Evolutionary conservation across 2,888 invertebrate species (phyloP).

Genomic region (Lycia hirtaria): DNA sequence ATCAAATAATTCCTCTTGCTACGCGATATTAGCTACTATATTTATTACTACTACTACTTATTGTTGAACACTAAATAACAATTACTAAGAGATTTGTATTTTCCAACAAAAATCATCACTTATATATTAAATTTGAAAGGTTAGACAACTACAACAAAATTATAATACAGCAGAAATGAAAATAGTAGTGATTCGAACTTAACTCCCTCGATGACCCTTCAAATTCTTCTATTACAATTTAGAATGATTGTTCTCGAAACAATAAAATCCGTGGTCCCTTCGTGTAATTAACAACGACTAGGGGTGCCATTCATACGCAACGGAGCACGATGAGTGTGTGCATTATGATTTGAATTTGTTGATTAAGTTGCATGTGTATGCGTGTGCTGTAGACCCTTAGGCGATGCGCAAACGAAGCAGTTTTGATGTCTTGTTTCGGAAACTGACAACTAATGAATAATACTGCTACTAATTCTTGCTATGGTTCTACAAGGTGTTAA

Average conservation of each 20-base stretch:
- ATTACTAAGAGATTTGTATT: too few relatives aligned
- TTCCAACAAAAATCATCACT: too few relatives aligned
- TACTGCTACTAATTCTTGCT: too few relatives aligned
- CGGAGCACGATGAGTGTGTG: conserved; percentile 55
- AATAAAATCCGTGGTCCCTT: conserved; percentile 49
- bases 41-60: too few relatives aligned
- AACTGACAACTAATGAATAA: too few relatives aligned
- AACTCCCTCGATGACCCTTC: conserved; percentile 28
- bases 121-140: too few relatives aligned
- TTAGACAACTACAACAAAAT: too few relatives aligned
- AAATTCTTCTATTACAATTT: conserved; percentile 34
- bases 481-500: too few relatives aligned
- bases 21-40: too few relatives aligned
- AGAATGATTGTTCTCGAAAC: conserved; percentile 38
- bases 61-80: too few relatives aligned
- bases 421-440: conserved; percentile 9
- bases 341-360: conserved; percentile 64
- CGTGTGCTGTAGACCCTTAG: conserved; percentile 38
- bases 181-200: neutral
- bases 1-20: too few relatives aligned
- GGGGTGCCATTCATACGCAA: conserved; percentile 56
- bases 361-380: conserved; percentile 52
- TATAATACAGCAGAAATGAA: neutral
- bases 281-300: conserved; percentile 56
- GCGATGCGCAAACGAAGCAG: conserved; percentile 21